Evolutionary conservation across 2,113 vertebrate species (phyloP).

Genomic region (Chlorocebus sabaeus): DNA sequence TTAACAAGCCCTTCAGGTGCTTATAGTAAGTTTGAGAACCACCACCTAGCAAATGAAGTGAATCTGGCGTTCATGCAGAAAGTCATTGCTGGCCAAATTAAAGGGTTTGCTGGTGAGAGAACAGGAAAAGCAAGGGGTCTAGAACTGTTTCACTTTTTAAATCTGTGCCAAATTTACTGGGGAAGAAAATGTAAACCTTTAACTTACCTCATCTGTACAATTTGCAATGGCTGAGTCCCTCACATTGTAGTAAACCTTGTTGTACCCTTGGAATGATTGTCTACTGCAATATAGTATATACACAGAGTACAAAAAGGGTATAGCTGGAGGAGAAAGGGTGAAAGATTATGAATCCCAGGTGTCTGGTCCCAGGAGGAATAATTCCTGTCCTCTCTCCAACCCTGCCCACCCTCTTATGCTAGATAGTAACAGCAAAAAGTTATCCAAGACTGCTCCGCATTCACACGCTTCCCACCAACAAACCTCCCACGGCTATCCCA

Average conservation of each 20-base stretch:
- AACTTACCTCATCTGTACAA: slow-evolving; percentile 42
- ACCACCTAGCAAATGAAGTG: neutral
- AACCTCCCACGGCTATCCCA: neutral
- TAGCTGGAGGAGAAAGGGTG: neutral
- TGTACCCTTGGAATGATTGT: slow-evolving; percentile 23
- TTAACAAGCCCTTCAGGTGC: neutral
- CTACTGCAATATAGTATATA: neutral
- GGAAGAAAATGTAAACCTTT: neutral
- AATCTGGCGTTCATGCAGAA: neutral
- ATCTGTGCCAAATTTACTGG: neutral
- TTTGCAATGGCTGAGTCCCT: neutral
- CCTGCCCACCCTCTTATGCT: neutral
- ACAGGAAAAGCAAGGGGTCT: neutral
- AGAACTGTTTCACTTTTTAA: neutral
- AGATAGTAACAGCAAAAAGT: neutral
- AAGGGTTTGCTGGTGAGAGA: neutral
- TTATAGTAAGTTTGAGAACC: neutral
- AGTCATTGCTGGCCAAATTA: neutral
- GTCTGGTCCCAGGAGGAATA: neutral
- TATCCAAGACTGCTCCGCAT: neutral
- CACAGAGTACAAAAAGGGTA: neutral
- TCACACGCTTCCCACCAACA: neutral
- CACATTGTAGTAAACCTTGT: neutral
- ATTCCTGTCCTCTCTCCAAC: neutral
- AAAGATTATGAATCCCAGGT: neutral